Percentiles rank a stretch among this genome's conserved stretches.
Evolutionary conservation across 2,113 vertebrate species (phyloP).

Genomic region (Macaca fascicularis): DNA sequence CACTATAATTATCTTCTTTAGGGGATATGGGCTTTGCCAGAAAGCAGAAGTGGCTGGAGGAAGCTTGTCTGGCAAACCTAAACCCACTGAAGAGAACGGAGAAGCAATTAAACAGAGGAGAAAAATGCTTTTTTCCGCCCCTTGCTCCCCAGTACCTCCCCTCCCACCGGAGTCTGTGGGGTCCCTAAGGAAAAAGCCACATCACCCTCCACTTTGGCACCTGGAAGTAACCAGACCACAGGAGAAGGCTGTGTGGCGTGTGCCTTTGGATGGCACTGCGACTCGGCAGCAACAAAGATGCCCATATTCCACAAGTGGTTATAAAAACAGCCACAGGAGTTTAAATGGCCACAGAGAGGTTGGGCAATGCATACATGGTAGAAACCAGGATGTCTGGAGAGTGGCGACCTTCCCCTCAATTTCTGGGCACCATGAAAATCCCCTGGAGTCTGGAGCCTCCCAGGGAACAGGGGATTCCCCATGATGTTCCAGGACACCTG

Average conservation of each 20-base stretch:
- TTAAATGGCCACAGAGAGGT: background rate
- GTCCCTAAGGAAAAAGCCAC: too few relatives aligned
- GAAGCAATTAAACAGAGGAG: background rate
- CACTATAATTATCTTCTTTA: background rate
- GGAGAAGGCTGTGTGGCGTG: fast-evolving
- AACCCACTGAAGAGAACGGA: background rate
- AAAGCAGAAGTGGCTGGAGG: background rate
- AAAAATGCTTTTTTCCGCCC: background rate
- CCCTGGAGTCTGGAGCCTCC: too few relatives aligned
- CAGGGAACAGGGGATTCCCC: background rate
- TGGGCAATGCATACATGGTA: background rate
- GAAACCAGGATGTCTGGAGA: background rate
- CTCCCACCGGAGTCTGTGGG: background rate
- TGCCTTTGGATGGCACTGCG: background rate
- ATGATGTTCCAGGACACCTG: background rate
- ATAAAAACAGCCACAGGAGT: background rate
- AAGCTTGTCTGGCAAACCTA: background rate
- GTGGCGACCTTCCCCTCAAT: background rate
- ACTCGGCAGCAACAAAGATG: background rate
- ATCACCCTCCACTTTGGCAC: too few relatives aligned
- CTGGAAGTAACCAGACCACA: background rate
- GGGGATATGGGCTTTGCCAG: background rate
- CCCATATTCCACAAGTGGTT: background rate
- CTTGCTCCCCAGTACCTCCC: too few relatives aligned
- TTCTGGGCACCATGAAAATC: background rate